A percentile compares a stretch with the other conserved stretches of the same genome.
Evolutionary conservation across 2,797 vertebrate species (phyloP).

Genomic region (Xenopus petersii): DNA sequence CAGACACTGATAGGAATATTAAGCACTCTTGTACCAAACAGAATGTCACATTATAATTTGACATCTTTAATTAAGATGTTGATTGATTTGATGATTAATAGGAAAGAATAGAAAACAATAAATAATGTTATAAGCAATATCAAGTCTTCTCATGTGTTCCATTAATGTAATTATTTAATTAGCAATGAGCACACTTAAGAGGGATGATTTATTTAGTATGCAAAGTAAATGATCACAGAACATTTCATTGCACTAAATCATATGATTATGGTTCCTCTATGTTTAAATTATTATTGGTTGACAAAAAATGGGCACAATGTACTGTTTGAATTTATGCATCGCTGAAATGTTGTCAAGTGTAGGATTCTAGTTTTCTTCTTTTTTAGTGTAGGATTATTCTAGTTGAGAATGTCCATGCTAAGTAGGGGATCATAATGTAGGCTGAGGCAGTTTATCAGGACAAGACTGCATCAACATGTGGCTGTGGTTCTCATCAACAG

Average conservation of each 20-base stretch:
- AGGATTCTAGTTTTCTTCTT: no score
- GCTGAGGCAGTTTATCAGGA: no score
- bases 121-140: constrained; percentile 22
- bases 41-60: constrained; percentile 33
- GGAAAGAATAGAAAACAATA: constrained; percentile 25
- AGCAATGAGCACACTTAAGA: constrained; percentile 17
- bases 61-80: constrained; percentile 34
- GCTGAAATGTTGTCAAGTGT: no score
- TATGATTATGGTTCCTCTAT: not conserved
- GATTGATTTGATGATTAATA: constrained; percentile 44
- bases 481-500: no score
- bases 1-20: constrained; percentile 7
- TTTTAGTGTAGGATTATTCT: no score
- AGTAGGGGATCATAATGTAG: no score
- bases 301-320: not conserved
- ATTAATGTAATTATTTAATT: constrained; percentile 42
- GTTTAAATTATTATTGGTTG: not conserved
- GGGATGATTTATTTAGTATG: constrained; percentile 22
- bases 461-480: no score
- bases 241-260: not conserved
- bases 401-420: no score
- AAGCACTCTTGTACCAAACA: not conserved
- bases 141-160: constrained; percentile 13
- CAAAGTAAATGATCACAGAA: not conserved
- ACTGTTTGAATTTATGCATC: no score